Evolutionary conservation across 2,888 invertebrate species (phyloP), one percentile per base, ranked within the genome.

Genomic region (Automeris io): DNA sequence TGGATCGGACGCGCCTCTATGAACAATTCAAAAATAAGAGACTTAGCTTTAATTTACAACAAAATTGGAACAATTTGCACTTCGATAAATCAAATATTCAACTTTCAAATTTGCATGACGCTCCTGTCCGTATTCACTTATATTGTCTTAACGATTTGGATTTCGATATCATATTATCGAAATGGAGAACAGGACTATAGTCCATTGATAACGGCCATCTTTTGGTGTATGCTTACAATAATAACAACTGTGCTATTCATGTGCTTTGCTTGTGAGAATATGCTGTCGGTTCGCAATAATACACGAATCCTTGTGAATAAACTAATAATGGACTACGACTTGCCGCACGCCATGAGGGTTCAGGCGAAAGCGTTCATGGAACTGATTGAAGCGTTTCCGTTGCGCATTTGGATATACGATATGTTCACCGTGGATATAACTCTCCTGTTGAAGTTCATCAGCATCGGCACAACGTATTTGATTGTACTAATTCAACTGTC

Each of bases 401-500:
- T 72, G 18, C 47, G 54, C 0, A 57, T 71, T 8, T 61, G 46
- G 16, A 54, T 70, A 7, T 78, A 68, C 31, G 67, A 74, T 38
- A 70, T 78, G 69, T 70, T 75, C 41, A 54, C 67, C 2, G 57
- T 79, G 2, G 71, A 79, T 40, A 61, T 77, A 18, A 69, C 68
- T 1, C 45, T 79, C 5, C 63, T 76, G 52, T 49, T 77, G 1
- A 76, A 74, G 38, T 77, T 75, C 41, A 61, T 74, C 26, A 75
- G 73, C 40, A 63, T 76, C 2, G 65, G 72, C 9, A 72, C 77
- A 0, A 74, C 77, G 0, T 78, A 73, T 45, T 58, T 76, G 35
- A 73, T 79, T 50, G 60, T 78, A 8, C 64, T 76, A 11, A 63
- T 78, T 41, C 79, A 79, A 56, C 54, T 73, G 22, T 64, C 64